Percentiles rank a stretch among this genome's conserved stretches.
Evolutionary conservation across 1,140 invertebrate genomes (phyloP).

Genomic region (Neotoxoptera formosana): DNA sequence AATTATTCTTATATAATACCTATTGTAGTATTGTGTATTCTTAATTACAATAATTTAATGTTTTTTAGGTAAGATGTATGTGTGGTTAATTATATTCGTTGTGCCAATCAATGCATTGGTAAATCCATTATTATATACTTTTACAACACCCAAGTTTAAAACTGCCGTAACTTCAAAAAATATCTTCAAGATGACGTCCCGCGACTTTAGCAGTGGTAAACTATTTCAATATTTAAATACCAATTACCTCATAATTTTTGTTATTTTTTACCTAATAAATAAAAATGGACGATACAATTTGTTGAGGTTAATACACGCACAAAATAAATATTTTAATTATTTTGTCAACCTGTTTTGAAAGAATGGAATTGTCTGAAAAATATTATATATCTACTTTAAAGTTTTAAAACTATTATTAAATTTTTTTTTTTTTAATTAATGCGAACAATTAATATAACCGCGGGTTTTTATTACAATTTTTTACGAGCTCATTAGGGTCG

Average conservation of each 20-base stretch:
- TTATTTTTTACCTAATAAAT: background rate
- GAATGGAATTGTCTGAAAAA: too few relatives aligned
- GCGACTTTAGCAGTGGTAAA: conserved; percentile 19
- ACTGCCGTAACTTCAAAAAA: background rate
- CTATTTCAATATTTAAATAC: background rate
- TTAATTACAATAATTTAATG: background rate
- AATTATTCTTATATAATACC: background rate
- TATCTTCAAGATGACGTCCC: background rate
- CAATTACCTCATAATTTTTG: background rate
- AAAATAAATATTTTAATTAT: background rate
- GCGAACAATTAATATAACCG: too few relatives aligned
- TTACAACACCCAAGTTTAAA: conserved; percentile 76
- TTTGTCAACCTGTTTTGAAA: too few relatives aligned
- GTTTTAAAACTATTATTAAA: too few relatives aligned
- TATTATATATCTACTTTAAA: too few relatives aligned
- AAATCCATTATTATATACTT: conserved; percentile 82
- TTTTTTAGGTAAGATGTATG: conserved; percentile 71
- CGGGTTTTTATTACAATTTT: too few relatives aligned
- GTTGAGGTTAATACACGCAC: background rate
- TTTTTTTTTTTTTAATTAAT: too few relatives aligned
- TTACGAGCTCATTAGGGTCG: too few relatives aligned
- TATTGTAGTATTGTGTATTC: background rate
- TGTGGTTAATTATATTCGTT: conserved; percentile 80
- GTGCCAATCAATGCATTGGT: conserved; percentile 80
- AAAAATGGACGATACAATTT: background rate